Evolutionary conservation across 92 coral and sea anemone genomes (phyloP).

Genomic region (Phymanthus crucifer): DNA sequence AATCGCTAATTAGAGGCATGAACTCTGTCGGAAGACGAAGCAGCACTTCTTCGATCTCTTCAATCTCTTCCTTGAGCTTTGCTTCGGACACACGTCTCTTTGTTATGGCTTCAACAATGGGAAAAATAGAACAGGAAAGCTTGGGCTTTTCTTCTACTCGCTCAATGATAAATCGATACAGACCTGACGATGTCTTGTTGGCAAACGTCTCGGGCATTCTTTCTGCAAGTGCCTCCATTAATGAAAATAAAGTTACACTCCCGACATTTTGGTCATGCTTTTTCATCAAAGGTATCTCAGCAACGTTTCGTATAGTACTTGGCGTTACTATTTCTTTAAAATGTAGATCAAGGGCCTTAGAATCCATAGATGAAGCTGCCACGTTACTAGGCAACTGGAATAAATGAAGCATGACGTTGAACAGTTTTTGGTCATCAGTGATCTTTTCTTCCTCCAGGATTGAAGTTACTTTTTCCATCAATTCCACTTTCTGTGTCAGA

Average conservation of each 20-base stretch:
- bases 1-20: neutral
- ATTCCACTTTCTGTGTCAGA: neutral
- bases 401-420: constrained; percentile 16
- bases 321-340: neutral
- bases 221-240: neutral
- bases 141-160: neutral
- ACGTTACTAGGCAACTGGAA: neutral
- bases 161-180: neutral
- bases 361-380: neutral
- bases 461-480: neutral
- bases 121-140: neutral
- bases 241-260: neutral
- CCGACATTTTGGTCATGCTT: neutral
- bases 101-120: neutral
- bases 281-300: neutral
- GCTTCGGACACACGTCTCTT: neutral
- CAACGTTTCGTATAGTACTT: neutral
- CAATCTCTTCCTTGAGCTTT: neutral
- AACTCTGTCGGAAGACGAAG: neutral
- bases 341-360: neutral
- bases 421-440: neutral
- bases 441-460: constrained; percentile 1
- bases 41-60: neutral
- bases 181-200: neutral
- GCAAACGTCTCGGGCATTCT: constrained; percentile 1